These are phyloP conservation scores for Drosophila ercepeae DNA, from an alignment of 1,140 invertebrate genomes.

Conservation along the genomic window DNA sequence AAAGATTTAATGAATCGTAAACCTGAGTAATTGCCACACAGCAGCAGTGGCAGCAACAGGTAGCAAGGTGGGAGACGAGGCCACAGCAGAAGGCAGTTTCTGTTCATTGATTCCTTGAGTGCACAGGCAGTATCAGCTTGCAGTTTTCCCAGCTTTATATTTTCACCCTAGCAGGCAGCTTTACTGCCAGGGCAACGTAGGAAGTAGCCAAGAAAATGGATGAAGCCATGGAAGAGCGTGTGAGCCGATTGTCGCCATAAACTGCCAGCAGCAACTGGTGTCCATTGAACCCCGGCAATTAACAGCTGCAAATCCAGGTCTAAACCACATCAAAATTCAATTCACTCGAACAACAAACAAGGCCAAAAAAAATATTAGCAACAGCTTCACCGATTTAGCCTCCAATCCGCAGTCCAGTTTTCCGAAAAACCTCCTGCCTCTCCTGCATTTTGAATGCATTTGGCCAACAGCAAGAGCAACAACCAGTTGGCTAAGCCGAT, in stretches of 20 bases:
- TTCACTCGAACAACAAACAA: neutral
- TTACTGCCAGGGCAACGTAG: conserved; percentile 28
- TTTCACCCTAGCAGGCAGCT: conserved; percentile 16
- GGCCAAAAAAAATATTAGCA: conserved; percentile 29
- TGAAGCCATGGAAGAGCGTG: conserved; percentile 55
- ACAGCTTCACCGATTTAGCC: conserved; percentile 20
- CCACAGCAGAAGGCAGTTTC: neutral
- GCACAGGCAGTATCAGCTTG: conserved; percentile 54
- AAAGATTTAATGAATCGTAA: conserved; percentile 78
- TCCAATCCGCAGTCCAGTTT: conserved; percentile 3
- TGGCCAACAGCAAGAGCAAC: conserved; percentile 22
- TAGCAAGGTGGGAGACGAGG: conserved; percentile 5
- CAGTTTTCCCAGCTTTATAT: conserved; percentile 53
- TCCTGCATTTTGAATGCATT: conserved; percentile 44
- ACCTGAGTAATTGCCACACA: conserved; percentile 68
- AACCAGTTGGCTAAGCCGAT: conserved; percentile 50
- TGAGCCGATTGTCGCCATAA: conserved; percentile 52
- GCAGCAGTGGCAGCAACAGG: conserved; percentile 26
- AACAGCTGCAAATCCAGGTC: conserved; percentile 3
- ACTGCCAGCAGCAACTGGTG: conserved; percentile 46
- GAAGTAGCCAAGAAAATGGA: neutral
- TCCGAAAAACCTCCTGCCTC: neutral
- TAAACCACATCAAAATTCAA: conserved; percentile 38
- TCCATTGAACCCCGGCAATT: conserved; percentile 23
- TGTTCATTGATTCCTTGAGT: conserved; percentile 55